A percentile compares a stretch with the other conserved stretches of the same genome.
Evolutionary conservation across 92 coral and sea anemone genomes (phyloP).

Genomic region (Porites lobata): DNA sequence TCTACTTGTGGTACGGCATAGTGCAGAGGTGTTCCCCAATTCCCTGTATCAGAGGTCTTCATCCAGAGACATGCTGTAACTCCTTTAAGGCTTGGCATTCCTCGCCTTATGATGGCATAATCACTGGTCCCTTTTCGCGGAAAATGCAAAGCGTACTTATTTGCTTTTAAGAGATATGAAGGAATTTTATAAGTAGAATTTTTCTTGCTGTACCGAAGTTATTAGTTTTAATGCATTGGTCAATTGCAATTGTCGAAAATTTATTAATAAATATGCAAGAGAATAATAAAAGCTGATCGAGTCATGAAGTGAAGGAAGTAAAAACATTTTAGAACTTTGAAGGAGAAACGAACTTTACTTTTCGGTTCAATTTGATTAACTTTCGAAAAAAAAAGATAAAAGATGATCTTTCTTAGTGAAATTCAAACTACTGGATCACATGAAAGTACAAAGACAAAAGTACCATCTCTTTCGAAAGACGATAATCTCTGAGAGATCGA

Average conservation of each 20-base stretch:
- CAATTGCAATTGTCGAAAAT: not conserved
- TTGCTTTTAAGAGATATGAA: too few species aligned
- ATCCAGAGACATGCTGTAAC: conserved; percentile 49
- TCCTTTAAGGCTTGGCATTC: conserved; percentile 29
- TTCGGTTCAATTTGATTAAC: too few species aligned
- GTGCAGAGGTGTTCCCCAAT: conserved; percentile 3
- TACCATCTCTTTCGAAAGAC: not conserved
- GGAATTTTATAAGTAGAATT: not conserved
- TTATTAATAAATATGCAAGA: too few species aligned
- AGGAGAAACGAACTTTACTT: too few species aligned
- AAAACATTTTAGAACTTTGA: too few species aligned
- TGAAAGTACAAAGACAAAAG: not conserved
- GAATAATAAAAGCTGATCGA: too few species aligned
- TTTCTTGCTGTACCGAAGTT: not conserved
- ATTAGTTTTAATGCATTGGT: not conserved
- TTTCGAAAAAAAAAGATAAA: too few species aligned
- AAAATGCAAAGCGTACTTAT: conserved; percentile 23
- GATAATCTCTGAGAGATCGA: not conserved
- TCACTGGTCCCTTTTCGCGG: conserved; percentile 37
- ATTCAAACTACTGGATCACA: not conserved
- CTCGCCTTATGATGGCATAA: conserved; percentile 27
- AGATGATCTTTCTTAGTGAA: too few species aligned
- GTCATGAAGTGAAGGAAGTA: too few species aligned
- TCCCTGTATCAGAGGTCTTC: conserved; percentile 30
- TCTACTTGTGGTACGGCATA: conserved; percentile 3